Conservation (phyloP, 2,113 vertebrate genomes). For the Chrysochloris asiatica region DNA sequence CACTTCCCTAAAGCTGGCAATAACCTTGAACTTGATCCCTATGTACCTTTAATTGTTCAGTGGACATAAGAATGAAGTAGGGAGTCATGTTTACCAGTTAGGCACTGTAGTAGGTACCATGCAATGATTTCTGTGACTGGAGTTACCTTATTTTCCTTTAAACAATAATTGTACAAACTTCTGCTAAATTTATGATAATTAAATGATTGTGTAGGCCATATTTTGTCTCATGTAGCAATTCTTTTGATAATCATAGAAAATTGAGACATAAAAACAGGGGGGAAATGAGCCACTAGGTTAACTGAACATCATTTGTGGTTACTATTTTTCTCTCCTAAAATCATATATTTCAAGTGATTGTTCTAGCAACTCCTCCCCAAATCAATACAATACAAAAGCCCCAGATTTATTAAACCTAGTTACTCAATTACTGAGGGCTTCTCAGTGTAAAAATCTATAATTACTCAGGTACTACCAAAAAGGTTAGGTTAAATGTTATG, state of each 20-base stretch:
- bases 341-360: not conserved
- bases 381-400: constrained; percentile 40
- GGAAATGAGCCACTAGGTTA: not conserved
- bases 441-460: constrained; percentile 69
- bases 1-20: not conserved
- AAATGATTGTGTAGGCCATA: constrained; percentile 12
- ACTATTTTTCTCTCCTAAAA: constrained; percentile 46
- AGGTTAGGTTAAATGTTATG: constrained; percentile 79
- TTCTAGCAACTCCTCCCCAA: not conserved
- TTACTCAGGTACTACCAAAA: constrained; percentile 77
- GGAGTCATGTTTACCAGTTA: not conserved
- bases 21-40: constrained; percentile 29
- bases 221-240: constrained; percentile 25
- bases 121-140: not conserved
- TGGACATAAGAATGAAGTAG: not conserved
- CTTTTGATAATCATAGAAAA: constrained; percentile 12
- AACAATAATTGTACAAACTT: not conserved
- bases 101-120: not conserved
- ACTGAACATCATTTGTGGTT: not conserved
- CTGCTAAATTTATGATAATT: constrained; percentile 10
- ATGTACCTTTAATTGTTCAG: not conserved
- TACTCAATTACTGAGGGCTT: constrained; percentile 64
- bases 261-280: not conserved
- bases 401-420: constrained; percentile 56
- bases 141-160: constrained; percentile 17